Evolutionary conservation across 2,113 vertebrate species (phyloP).

Genomic region (Anarhynchus alexandrinus): DNA sequence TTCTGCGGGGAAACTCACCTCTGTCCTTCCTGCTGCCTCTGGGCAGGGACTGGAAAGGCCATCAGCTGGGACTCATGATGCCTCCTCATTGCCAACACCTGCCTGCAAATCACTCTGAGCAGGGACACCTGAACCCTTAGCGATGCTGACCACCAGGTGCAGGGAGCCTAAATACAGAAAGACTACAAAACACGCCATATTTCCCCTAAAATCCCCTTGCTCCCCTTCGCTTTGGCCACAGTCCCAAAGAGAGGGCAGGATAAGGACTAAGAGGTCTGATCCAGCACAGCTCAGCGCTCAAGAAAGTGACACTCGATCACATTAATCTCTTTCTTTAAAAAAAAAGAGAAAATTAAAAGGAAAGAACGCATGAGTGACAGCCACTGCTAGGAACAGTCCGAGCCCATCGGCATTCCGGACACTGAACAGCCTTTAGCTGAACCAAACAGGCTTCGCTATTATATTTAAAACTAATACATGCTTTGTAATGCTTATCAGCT

Average conservation of each 20-base stretch:
- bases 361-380: background rate
- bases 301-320: background rate
- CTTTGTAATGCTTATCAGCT: constrained; percentile 67
- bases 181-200: background rate
- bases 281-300: background rate
- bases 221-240: background rate
- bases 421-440: constrained; percentile 22
- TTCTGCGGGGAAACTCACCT: background rate
- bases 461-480: constrained; percentile 56
- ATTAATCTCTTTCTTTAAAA: background rate
- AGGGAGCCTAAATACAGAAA: background rate
- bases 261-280: background rate
- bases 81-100: background rate
- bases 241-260: background rate
- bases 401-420: background rate
- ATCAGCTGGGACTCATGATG: background rate
- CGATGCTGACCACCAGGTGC: fast-evolving
- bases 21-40: background rate
- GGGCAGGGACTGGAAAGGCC: background rate
- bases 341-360: background rate
- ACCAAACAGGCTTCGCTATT: constrained; percentile 26
- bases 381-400: background rate
- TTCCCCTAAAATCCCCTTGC: background rate
- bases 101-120: background rate
- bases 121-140: background rate